Conservation (phyloP, 2,113 vertebrate species). For the Emydura subglobosa region DNA sequence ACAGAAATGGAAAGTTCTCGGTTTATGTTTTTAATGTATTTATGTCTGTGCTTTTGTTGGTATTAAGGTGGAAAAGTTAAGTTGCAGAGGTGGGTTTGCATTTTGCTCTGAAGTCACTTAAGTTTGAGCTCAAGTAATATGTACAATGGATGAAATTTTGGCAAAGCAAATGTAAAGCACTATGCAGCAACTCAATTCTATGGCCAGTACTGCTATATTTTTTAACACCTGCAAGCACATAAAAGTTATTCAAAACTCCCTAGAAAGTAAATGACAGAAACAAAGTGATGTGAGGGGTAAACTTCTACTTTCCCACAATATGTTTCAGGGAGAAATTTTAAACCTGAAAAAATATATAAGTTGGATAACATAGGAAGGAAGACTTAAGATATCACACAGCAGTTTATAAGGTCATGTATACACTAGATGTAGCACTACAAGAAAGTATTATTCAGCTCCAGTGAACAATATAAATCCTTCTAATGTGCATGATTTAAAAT, state of each 20-base stretch:
- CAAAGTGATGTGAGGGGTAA: background rate
- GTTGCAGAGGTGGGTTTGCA: background rate
- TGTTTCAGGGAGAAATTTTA: constrained; percentile 4
- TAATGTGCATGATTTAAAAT: constrained; percentile 35
- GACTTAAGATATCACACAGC: background rate
- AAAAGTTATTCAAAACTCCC: constrained; percentile 25
- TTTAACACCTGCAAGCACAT: constrained; percentile 28
- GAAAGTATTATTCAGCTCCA: constrained; percentile 48
- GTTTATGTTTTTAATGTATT: background rate
- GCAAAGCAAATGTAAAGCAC: constrained; percentile 1
- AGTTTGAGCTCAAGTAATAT: constrained; percentile 2
- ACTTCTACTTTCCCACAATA: background rate
- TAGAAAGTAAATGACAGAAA: constrained; percentile 14
- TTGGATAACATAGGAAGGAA: background rate
- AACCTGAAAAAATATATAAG: constrained; percentile 6
- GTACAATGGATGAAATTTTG: constrained; percentile 22
- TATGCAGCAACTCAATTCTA: background rate
- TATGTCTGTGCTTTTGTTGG: background rate
- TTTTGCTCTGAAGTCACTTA: constrained; percentile 17
- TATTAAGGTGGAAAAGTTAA: background rate
- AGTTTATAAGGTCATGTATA: constrained; percentile 64
- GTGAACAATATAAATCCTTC: constrained; percentile 58
- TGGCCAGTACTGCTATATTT: background rate
- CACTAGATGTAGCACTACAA: constrained; percentile 27
- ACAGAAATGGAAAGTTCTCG: rapidly evolving